Percentiles rank a stretch among this genome's conserved stretches.
These are phyloP conservation scores for Gallinago solitaria DNA, from an alignment of 2,797 vertebrate species.

Conservation along the genomic window DNA sequence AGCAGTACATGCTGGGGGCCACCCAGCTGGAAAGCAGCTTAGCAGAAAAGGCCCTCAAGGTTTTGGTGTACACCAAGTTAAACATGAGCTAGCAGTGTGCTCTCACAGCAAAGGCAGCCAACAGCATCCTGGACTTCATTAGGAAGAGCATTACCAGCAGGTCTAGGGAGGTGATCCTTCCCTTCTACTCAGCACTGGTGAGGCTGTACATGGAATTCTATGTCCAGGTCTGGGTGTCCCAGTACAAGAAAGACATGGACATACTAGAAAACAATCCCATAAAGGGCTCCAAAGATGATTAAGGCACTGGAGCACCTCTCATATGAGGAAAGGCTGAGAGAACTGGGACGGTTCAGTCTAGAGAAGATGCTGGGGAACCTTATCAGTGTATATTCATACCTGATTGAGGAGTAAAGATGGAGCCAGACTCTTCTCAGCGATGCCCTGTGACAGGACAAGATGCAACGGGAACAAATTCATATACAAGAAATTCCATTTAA, in stretches of 20 bases:
- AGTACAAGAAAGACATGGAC: neutral
- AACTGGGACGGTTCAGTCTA: neutral
- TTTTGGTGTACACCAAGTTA: neutral
- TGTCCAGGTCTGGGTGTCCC: neutral
- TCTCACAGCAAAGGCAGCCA: neutral
- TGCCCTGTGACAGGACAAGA: neutral
- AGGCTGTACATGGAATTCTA: neutral
- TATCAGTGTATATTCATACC: neutral
- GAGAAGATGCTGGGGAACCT: neutral
- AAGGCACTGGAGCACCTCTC: neutral
- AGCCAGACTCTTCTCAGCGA: neutral
- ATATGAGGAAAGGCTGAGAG: neutral
- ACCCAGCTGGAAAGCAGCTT: neutral
- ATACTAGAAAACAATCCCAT: neutral
- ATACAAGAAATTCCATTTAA: neutral
- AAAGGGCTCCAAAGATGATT: neutral
- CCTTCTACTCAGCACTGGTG: neutral
- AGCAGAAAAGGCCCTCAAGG: neutral
- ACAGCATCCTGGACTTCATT: neutral
- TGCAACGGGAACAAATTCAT: neutral
- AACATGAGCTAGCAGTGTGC: fast-evolving
- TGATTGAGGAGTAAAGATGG: neutral
- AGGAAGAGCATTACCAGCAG: neutral
- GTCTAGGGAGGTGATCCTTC: neutral
- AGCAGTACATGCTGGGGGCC: neutral